phyloP scores from a whole-genome alignment of 2,888 invertebrate species.

The Melinopterus prodromus region DNA sequence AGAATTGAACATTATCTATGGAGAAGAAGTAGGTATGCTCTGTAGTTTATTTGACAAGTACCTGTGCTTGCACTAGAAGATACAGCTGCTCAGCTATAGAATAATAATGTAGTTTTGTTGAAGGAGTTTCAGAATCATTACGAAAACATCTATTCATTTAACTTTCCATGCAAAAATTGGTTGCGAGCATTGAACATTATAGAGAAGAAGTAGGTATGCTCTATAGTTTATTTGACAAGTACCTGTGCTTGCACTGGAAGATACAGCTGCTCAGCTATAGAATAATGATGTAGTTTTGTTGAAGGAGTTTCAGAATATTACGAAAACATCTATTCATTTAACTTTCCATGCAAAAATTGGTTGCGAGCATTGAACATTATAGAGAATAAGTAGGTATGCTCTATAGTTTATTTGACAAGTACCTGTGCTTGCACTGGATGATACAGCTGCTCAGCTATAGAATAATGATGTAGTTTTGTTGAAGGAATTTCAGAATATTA shows the following conservation, averaged over 20 bases:
- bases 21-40: neutral
- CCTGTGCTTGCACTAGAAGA: conserved; percentile 98
- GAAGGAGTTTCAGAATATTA: no score
- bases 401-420: conserved; percentile 29
- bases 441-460: conserved; percentile 98
- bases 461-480: no score
- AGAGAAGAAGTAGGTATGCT: neutral
- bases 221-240: conserved; percentile 29
- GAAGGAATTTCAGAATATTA: no score
- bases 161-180: no score
- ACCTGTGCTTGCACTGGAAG: conserved; percentile 96
- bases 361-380: neutral
- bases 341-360: no score
- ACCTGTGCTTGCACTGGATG: conserved; percentile 96
- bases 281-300: no score
- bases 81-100: conserved; percentile 96
- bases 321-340: no score
- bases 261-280: conserved; percentile 98
- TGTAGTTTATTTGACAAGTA: conserved; percentile 37
- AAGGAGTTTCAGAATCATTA: no score
- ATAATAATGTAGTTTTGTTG: no score
- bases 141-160: no score
- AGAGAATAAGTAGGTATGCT: neutral
- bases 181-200: neutral
- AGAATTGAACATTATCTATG: neutral